A percentile compares a stretch with the other conserved stretches of the same genome.
Conservation (phyloP, 2,113 vertebrate species). For the Arvicanthis niloticus region DNA sequence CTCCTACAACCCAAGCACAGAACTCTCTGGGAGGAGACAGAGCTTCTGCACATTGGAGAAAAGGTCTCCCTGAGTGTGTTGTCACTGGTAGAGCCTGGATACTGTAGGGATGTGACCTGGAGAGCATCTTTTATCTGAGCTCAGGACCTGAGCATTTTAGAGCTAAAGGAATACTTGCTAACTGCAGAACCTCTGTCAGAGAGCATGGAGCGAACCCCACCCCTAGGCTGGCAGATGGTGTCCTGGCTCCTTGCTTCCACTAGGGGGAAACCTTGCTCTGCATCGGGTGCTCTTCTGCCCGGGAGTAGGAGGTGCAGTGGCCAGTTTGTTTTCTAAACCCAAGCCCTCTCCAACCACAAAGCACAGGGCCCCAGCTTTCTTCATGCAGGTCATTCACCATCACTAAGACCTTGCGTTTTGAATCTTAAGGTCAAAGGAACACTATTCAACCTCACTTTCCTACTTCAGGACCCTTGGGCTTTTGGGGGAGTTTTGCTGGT, state of each 20-base stretch:
- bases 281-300: not conserved
- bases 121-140: not conserved
- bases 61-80: not conserved
- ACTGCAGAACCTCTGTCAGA: not conserved
- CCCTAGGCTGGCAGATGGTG: not conserved
- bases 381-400: not conserved
- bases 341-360: not conserved
- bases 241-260: not conserved
- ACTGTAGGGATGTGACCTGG: not conserved
- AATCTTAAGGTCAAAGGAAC: not conserved
- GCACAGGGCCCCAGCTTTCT: accelerated
- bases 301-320: not conserved
- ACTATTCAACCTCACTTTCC: not conserved
- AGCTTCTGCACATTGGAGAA: not conserved
- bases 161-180: not conserved
- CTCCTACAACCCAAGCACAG: not conserved
- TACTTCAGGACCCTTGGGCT: not conserved
- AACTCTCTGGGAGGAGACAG: not conserved
- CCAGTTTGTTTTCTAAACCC: not conserved
- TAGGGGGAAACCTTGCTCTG: not conserved
- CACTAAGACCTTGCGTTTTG: not conserved
- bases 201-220: not conserved
- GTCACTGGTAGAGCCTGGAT: not conserved
- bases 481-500: not conserved
- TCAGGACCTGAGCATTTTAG: not conserved